A percentile compares a stretch with the other conserved stretches of the same genome.
Conservation (phyloP, 2,113 vertebrate genomes). For the Tragelaphus imberbis region DNA sequence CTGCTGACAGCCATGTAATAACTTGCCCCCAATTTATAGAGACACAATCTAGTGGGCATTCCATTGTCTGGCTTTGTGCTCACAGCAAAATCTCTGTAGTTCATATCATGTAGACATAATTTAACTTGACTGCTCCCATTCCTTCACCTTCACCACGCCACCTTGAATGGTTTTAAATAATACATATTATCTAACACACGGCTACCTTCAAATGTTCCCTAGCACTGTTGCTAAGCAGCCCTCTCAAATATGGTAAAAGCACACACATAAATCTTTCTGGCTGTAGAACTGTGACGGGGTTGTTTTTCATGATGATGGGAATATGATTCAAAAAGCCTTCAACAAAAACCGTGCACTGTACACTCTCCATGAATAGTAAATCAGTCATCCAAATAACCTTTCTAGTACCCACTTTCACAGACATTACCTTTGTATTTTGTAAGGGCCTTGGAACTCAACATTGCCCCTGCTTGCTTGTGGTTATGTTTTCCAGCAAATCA, state of each 20-base stretch:
- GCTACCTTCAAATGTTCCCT: background rate
- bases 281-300: background rate
- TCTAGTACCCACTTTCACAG: background rate
- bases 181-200: background rate
- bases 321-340: constrained; percentile 3
- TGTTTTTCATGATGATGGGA: constrained; percentile 41
- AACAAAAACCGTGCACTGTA: background rate
- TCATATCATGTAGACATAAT: background rate
- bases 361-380: constrained; percentile 44
- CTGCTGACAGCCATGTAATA: background rate
- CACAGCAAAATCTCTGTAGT: background rate
- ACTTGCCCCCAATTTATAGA: background rate
- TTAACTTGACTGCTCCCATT: background rate
- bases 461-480: background rate
- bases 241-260: background rate
- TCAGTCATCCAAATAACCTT: background rate
- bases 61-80: background rate
- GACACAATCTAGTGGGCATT: background rate
- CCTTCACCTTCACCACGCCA: background rate
- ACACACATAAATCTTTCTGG: background rate
- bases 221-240: background rate
- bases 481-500: background rate
- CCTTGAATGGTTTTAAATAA: background rate
- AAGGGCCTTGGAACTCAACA: background rate
- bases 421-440: background rate